These are phyloP conservation scores for Amblyopsis hoosieri DNA, from an alignment of 2,797 vertebrate genomes.

Conservation along the genomic window DNA sequence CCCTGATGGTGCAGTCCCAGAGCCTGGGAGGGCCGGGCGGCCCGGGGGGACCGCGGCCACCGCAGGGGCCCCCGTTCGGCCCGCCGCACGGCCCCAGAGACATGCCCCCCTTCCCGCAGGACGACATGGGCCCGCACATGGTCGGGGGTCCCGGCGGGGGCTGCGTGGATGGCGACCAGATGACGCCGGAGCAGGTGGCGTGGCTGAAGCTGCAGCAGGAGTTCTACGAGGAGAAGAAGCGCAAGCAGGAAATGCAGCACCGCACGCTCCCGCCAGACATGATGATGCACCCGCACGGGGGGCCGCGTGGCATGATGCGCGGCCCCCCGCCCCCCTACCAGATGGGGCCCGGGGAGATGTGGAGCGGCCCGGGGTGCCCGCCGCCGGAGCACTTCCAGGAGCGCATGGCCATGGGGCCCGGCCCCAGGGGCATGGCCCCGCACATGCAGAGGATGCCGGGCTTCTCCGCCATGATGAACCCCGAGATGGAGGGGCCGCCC, in stretches of 20 bases:
- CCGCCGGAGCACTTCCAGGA: constrained; percentile 90
- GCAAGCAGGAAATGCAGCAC: constrained; percentile 97
- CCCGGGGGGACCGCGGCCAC: constrained; percentile 87
- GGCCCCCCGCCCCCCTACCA: constrained; percentile 96
- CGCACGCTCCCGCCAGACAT: constrained; percentile 94
- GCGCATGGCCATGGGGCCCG: constrained; percentile 90
- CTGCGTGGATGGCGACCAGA: constrained; percentile 91
- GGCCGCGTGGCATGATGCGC: constrained; percentile 91
- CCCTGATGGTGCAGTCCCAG: constrained; percentile 98
- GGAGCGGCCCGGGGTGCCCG: constrained; percentile 88
- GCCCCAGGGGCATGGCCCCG: constrained; percentile 89
- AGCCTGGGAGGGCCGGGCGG: constrained; percentile 91
- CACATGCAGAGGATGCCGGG: constrained; percentile 95
- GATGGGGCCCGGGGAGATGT: constrained; percentile 93
- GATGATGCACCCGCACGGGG: constrained; percentile 96
- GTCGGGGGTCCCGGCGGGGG: constrained; percentile 77
- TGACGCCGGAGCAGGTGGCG: constrained; percentile 97
- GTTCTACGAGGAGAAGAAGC: constrained; percentile 97
- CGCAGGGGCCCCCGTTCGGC: constrained; percentile 91
- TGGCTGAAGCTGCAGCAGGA: constrained; percentile 99
- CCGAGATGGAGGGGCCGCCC: constrained; percentile 93
- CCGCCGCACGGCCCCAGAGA: constrained; percentile 91
- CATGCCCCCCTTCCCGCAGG: constrained; percentile 91
- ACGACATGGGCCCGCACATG: constrained; percentile 93
- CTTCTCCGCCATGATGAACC: constrained; percentile 96